Base-by-base conservation (phyloP, 2,888 invertebrate species). In the Lucinisca nassula region DNA sequence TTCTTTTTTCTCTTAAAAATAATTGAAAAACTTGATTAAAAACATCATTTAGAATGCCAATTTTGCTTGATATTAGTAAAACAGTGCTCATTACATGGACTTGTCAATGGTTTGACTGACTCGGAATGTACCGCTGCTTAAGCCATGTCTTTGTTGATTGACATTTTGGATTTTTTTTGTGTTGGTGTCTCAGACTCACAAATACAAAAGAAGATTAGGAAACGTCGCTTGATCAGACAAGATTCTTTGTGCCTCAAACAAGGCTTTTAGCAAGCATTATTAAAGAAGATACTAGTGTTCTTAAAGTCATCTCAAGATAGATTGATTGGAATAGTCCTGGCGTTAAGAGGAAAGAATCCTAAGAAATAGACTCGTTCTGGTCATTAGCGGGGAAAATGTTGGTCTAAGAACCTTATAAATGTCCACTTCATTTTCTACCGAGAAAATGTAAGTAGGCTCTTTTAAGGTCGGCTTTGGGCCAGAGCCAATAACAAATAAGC, bases 381-480 rank as follows among this genome's bases (percentile, higher is more conserved):
- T 75, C 85, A 85, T 88, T 88, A 85, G 83, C 82, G 79, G 80
- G 82, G 82, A 79, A 83, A 78, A 67, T 32, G 27, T 24, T 35
- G 1, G 21, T 4, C 67, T 67, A 67, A 67, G 67, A 67, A 35
- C 35, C 8, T 67, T 67, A 67, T 35, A 21, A 67, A 67, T 67
- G 67, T 67, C 67, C 67, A 17, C 27, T 67, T 67, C 67, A 67
- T 67, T 35, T 27, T 35, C 67, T 35, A 30, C 2, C 10, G 14
- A 61, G 24, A 10, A 61, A n/a, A n/a, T n/a, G n/a, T n/a, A n/a
- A n/a, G n/a, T n/a, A n/a, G n/a, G n/a, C n/a, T n/a, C n/a, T n/a
- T n/a, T n/a, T n/a, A n/a, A n/a, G n/a, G n/a, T n/a, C n/a, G n/a
- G n/a, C n/a, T n/a, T n/a, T n/a, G n/a, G n/a, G n/a, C n/a, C n/a